A percentile compares a stretch with the other conserved stretches of the same genome.
Evolutionary conservation across 2,888 invertebrate genomes (phyloP).

Genomic region (Dynastes grantii): DNA sequence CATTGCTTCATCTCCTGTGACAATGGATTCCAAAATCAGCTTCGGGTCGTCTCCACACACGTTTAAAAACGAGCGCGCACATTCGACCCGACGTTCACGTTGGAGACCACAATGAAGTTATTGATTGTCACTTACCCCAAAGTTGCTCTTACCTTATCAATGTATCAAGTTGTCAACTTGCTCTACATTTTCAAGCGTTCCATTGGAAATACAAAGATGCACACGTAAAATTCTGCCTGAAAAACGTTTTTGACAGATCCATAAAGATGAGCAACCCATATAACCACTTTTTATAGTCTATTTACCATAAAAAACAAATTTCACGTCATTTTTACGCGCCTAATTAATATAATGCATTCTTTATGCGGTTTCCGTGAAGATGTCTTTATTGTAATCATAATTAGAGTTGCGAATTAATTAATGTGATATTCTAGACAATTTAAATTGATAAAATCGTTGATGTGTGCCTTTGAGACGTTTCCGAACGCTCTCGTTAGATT

Average conservation of each 20-base stretch:
- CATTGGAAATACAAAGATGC: not conserved
- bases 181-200: too few species aligned
- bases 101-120: too few species aligned
- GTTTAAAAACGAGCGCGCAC: too few species aligned
- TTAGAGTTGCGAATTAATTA: not conserved
- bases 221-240: slow-evolving; percentile 1
- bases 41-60: too few species aligned
- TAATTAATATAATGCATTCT: slow-evolving; percentile 20
- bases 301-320: not conserved
- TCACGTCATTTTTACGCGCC: not conserved
- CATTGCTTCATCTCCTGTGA: too few species aligned
- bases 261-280: slow-evolving; percentile 5
- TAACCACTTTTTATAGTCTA: slow-evolving; percentile 6
- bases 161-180: too few species aligned
- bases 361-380: not conserved
- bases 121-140: too few species aligned
- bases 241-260: slow-evolving; percentile 1
- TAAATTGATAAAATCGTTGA: not conserved
- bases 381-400: not conserved
- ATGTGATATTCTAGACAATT: not conserved
- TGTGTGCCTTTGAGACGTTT: not conserved
- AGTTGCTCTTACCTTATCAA: too few species aligned
- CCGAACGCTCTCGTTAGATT: not conserved
- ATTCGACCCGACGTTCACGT: too few species aligned
- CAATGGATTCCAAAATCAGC: too few species aligned